A percentile compares a stretch with the other conserved stretches of the same genome.
Evolutionary conservation across 2,797 vertebrate genomes (phyloP).

Genomic region (Melanogrammus aeglefinus): DNA sequence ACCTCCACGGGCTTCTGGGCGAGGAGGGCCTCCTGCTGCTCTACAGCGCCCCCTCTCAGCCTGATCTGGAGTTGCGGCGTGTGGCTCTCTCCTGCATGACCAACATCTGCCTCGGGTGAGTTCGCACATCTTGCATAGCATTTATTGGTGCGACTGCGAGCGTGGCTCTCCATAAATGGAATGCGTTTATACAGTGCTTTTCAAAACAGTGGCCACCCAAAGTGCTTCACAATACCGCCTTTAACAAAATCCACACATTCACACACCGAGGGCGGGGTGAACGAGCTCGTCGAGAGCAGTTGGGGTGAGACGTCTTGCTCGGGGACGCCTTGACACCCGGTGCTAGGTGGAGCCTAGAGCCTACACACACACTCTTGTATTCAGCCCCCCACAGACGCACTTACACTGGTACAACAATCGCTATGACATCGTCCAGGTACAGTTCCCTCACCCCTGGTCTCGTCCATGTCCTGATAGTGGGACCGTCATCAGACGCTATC

Average conservation of each 20-base stretch:
- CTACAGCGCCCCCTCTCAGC: constrained; percentile 75
- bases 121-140: not conserved
- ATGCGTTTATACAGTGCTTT: too few species aligned
- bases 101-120: constrained; percentile 90
- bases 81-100: constrained; percentile 87
- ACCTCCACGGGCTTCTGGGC: constrained; percentile 81
- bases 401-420: constrained; percentile 16
- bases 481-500: too few species aligned
- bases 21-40: constrained; percentile 78
- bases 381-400: not conserved
- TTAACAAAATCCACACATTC: too few species aligned
- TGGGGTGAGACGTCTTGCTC: too few species aligned
- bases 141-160: not conserved
- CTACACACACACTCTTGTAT: constrained; percentile 43
- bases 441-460: too few species aligned
- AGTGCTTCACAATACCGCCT: too few species aligned
- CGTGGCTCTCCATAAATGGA: not conserved
- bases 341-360: too few species aligned
- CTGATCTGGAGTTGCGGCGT: constrained; percentile 81
- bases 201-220: too few species aligned
- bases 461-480: too few species aligned
- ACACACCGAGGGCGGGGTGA: too few species aligned
- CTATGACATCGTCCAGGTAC: not conserved
- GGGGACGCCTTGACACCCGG: too few species aligned
- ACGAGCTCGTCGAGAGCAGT: too few species aligned